phyloP scores from a whole-genome alignment of 2,113 vertebrate species.

The Paraplagusia blochii region DNA sequence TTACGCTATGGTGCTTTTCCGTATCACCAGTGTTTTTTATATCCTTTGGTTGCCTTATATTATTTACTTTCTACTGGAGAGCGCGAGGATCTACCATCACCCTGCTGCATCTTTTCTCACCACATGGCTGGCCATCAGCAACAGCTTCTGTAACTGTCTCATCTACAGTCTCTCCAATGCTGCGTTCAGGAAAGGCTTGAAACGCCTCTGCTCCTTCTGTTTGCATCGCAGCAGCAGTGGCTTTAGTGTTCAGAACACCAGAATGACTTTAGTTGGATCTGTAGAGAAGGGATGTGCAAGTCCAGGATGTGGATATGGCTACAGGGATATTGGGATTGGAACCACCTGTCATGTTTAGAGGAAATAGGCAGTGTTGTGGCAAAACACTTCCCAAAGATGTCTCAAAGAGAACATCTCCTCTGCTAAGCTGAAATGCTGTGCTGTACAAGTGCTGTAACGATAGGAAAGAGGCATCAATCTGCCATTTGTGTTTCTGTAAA shows the following conservation, averaged over 20 bases:
- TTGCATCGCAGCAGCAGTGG: slow-evolving; percentile 70
- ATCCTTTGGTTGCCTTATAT: slow-evolving; percentile 97
- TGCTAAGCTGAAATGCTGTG: slow-evolving; percentile 21
- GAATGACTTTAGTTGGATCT: slow-evolving; percentile 75
- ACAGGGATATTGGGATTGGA: slow-evolving; percentile 39
- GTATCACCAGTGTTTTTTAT: slow-evolving; percentile 98
- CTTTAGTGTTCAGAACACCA: slow-evolving; percentile 71
- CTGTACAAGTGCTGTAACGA: slow-evolving; percentile 25
- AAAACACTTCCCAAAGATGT: slow-evolving; percentile 15
- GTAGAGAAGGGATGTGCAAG: slow-evolving; percentile 49
- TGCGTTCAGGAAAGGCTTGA: slow-evolving; percentile 94
- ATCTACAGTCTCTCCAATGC: slow-evolving; percentile 99
- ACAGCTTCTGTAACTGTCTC: slow-evolving; percentile 99
- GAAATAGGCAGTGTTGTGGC: neutral
- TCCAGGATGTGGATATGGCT: slow-evolving; percentile 39
- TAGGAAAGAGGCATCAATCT: slow-evolving; percentile 16
- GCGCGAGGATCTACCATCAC: slow-evolving; percentile 85
- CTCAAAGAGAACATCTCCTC: slow-evolving; percentile 28
- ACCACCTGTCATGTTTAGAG: slow-evolving; percentile 68
- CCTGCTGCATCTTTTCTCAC: slow-evolving; percentile 89
- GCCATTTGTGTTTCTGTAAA: slow-evolving; percentile 28
- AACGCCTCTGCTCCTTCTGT: slow-evolving; percentile 91
- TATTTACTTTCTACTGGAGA: slow-evolving; percentile 95
- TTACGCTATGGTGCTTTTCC: slow-evolving; percentile 94
- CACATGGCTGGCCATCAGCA: slow-evolving; percentile 98